Evolutionary conservation across 2,888 invertebrate species (phyloP), one percentile per base, ranked within the genome.

Genomic region (Rhingia campestris): DNA sequence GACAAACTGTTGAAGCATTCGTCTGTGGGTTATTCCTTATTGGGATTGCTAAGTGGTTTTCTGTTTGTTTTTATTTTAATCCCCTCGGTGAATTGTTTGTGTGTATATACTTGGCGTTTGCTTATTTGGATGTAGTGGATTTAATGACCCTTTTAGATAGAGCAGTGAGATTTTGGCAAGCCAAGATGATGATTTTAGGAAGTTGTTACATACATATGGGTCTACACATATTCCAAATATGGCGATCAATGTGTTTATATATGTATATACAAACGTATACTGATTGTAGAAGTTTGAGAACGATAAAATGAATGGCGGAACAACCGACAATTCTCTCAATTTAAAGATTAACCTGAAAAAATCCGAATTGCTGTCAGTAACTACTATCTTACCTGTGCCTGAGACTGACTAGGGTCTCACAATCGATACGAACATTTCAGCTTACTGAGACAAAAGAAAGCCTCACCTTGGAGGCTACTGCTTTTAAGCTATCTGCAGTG

Each of bases 1-100:
- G 39, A 73, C n/a, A 74, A 70, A 74, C 63, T 64, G 79, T 61
- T 49, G 43, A 12, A 45, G 58, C 47, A 45, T 43, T 61, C 39
- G 73, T 63, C 73, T 79, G 74, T 66, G 74, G 70, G 74, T 70
- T 70, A 70, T 64, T 79, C 80, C 80, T 84, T 84, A 75, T 84
- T 84, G 39, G 70, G 70, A 67, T 43, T 79, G 63, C 69, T 69
- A 66, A 70, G 80, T 81, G 70, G 70, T 81, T 76, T 81, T 70
- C 22, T 75, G 49, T 12, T 76, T 64, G 9, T 69, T 51, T 63
- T 49, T 33, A 45, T 64, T 51, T 61, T 41, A 14, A 41, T 59
- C 49, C 30, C 6, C 70, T 35, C 12, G 56, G 7, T 41, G 4
- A 7, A 33, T 58, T 7, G 2, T 22, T 4, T 72, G 22, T 47